A percentile compares a stretch with the other conserved stretches of the same genome.
phyloP scores from a whole-genome alignment of 2,888 invertebrate genomes.

The Vanessa cardui region DNA sequence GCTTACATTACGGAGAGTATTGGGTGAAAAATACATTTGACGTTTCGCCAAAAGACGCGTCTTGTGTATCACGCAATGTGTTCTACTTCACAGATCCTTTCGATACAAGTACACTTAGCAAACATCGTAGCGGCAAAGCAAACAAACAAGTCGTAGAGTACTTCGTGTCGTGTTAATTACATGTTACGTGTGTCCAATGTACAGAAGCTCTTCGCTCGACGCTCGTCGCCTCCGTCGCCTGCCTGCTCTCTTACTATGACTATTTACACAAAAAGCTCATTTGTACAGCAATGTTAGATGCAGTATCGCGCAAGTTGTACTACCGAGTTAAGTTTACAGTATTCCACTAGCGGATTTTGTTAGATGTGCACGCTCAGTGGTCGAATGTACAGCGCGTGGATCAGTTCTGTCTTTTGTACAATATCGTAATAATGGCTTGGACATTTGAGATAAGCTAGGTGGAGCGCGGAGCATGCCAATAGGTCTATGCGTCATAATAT shows the following conservation, averaged over 20 bases:
- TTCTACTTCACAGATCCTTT: conserved; percentile 66
- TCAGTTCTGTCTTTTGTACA: conserved; percentile 40
- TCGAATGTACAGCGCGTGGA: conserved; percentile 39
- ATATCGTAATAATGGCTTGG: conserved; percentile 49
- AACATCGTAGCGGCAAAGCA: conserved; percentile 82
- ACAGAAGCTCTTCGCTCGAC: conserved; percentile 53
- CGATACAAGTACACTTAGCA: conserved; percentile 69
- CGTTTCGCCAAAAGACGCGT: conserved; percentile 68
- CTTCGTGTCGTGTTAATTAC: conserved; percentile 78
- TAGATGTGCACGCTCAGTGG: conserved; percentile 51
- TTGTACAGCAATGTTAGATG: conserved; percentile 82
- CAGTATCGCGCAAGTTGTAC: conserved; percentile 74
- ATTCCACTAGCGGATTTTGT: conserved; percentile 56
- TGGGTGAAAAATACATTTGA: conserved; percentile 83
- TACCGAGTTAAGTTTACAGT: conserved; percentile 72
- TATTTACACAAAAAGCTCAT: conserved; percentile 82
- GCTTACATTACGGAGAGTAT: conserved; percentile 77
- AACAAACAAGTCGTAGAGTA: conserved; percentile 77
- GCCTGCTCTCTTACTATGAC: conserved; percentile 61
- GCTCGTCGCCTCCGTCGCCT: conserved; percentile 54
- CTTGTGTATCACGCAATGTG: conserved; percentile 59
- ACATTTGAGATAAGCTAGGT: conserved; percentile 34
- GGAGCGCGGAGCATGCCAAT: conserved; percentile 41
- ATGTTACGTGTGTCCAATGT: conserved; percentile 70
- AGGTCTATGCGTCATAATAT: conserved; percentile 56